Base-by-base conservation (phyloP, 2,797 vertebrate genomes). In the Knipowitschia caucasica region DNA sequence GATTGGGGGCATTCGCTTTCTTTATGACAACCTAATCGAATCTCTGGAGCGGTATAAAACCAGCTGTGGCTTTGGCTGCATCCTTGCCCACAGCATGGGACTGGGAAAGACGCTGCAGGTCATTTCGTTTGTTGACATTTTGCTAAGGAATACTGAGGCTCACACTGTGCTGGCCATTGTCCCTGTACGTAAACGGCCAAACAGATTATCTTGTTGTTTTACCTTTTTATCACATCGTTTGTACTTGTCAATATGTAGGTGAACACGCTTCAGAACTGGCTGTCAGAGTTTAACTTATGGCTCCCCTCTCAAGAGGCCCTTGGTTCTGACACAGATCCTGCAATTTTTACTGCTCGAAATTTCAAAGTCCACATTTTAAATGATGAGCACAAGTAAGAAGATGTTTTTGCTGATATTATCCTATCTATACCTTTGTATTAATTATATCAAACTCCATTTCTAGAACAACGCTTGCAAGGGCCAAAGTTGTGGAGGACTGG, bases 1-100 rank as follows among this genome's bases (percentile, higher is more conserved):
- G 97, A 90, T 99, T 42, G 96, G 96, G 1, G 97, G 96, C n/a
- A 98, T 99, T 74, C 92, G 96, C 40, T 99, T 99, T 80, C 90
- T 99, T 3, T 99, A 99, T 15, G 96, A 99, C 81, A 99, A 99
- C 87, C 89, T 99, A 71, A 92, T 99, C 4, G 97, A 99, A 76
- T 98, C 96, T 50, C 80, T 96, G 87, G 95, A 98, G 73, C 90
- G 94, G 49, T 99, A 98, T 79, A 93, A 94, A 82, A 91, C 88
- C 80, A 98, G 94, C 84, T 93, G 93, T 75, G 96, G 97, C 23
- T 99, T 99, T 73, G 97, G 97, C 69, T 99, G 96, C 84, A 97
- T 99, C 82, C 92, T 99, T 42, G 97, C 96, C 56, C 97, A 99
- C 84, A 99, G 96, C 81, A 99, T 99, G 97, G 97, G 97, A 21